Conservation (phyloP, 2,888 invertebrate genomes). For the Megalurothrips usitatus region DNA sequence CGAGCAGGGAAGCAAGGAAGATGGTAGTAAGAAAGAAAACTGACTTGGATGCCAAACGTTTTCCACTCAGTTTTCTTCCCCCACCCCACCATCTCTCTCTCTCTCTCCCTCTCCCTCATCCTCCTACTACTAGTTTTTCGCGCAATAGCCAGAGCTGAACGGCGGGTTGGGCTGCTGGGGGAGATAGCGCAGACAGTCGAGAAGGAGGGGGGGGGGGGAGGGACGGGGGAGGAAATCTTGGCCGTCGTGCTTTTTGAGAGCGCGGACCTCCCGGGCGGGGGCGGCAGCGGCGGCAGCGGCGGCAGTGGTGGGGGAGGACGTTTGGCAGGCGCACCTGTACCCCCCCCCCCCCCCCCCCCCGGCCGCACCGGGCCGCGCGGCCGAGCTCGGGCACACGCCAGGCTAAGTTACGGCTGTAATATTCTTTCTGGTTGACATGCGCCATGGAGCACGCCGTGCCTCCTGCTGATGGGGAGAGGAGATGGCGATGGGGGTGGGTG, state of each 20-base stretch:
- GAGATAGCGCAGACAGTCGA: no score
- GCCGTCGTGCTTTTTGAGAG: no score
- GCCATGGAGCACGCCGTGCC: not conserved
- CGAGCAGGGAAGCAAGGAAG: no score
- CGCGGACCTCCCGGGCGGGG: no score
- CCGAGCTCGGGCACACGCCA: not conserved
- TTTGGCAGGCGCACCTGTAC: not conserved
- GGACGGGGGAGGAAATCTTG: no score
- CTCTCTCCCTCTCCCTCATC: not conserved
- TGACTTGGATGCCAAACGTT: not conserved
- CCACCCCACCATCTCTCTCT: not conserved
- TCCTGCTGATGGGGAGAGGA: not conserved
- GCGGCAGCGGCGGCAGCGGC: no score
- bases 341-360: not conserved
- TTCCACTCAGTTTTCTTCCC: not conserved
- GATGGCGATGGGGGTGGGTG: not conserved
- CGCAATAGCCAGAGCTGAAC: no score
- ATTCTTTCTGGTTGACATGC: conserved; percentile 21
- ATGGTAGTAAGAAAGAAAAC: no score
- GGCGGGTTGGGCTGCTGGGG: no score
- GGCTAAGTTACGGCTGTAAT: conserved; percentile 17
- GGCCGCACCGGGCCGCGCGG: not conserved
- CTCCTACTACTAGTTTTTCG: not conserved
- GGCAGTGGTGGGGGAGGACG: not conserved
- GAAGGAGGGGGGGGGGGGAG: no score